Evolutionary conservation across 2,888 invertebrate genomes (phyloP), one percentile per base, ranked within the genome.

Genomic region (Mimachlamys varia): DNA sequence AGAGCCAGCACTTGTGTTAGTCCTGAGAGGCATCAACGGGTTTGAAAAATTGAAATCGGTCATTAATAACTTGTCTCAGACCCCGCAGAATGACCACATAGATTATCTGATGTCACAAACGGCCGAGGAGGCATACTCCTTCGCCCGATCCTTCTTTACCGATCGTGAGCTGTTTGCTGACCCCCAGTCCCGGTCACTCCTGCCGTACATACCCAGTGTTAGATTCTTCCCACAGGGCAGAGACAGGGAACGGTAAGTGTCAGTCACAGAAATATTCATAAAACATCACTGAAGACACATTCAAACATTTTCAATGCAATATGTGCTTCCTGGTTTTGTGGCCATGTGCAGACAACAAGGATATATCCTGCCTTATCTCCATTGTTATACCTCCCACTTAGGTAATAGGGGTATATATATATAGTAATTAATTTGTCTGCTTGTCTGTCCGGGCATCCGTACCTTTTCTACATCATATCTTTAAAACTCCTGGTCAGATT

Each of bases 1-100:
- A 96, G 96, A 95, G 89, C 96, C 96, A 53, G 96, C 95, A 13
- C 90, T 96, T 33, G 94, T 96, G 0, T 89, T 96, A 44, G 95
- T 94, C 1, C 90, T 96, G 1, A 91, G 96, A 76, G 95, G 96
- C 17, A 94, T 96, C 5, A 94, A 95, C 92, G 96, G 95, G 33
- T 95, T 95, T 92, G 90, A 93, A 62, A 93, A 93, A n/a, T 92
- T 96, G 49, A 93, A 94, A 33, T 92, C 92, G 55, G 92, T 95
- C 1, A 90, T 95, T 37, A 92, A 89, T 76, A 76, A 76, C 33
- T 88, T 90, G 37, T 89, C 58, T n/a, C 91, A 91, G 22, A 91
- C 91, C 22, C 91, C 92, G n/a, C 92, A 92, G 88, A 62, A 92
- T 49, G 91, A 89, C 2, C 92, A 94, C 88, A 93, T 95, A 44